A percentile compares a stretch with the other conserved stretches of the same genome.
These are phyloP conservation scores for Calephelis perditalis DNA, from an alignment of 2,888 invertebrate species.

Conservation along the genomic window DNA sequence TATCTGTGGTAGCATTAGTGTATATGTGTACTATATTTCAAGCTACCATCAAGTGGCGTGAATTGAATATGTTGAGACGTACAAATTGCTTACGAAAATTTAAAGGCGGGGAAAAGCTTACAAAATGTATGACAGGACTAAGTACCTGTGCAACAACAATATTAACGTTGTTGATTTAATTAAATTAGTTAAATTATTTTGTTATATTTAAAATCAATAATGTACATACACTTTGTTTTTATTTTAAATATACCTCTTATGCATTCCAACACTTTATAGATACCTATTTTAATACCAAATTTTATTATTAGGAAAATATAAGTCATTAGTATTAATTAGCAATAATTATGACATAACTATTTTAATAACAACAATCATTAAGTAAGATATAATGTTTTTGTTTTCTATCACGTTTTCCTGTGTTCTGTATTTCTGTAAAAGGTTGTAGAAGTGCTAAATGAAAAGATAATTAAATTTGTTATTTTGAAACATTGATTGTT, in stretches of 20 bases:
- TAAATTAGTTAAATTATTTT: conserved; percentile 22
- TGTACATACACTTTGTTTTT: conserved; percentile 38
- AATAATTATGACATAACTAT: conserved; percentile 14
- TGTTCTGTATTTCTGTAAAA: too few species aligned
- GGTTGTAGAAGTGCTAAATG: too few species aligned
- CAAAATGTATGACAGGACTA: too few species aligned
- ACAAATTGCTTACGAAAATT: too few species aligned
- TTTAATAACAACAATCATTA: conserved; percentile 8
- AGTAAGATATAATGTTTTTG: not conserved
- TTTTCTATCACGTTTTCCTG: not conserved
- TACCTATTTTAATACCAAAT: conserved; percentile 66
- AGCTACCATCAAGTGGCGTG: too few species aligned
- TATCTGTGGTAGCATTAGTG: too few species aligned
- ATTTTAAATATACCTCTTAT: conserved; percentile 66
- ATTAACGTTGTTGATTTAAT: conserved; percentile 10
- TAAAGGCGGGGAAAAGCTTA: too few species aligned
- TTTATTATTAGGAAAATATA: conserved; percentile 48
- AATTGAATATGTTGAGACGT: too few species aligned
- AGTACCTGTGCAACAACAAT: not conserved
- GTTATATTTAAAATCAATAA: conserved; percentile 21
- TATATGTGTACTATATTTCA: too few species aligned
- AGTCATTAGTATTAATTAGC: conserved; percentile 59
- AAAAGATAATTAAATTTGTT: too few species aligned
- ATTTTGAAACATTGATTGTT: too few species aligned
- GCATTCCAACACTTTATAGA: conserved; percentile 58